Evolutionary conservation across 1,140 invertebrate species (phyloP).

Genomic region (Gonatopus flavifemur): DNA sequence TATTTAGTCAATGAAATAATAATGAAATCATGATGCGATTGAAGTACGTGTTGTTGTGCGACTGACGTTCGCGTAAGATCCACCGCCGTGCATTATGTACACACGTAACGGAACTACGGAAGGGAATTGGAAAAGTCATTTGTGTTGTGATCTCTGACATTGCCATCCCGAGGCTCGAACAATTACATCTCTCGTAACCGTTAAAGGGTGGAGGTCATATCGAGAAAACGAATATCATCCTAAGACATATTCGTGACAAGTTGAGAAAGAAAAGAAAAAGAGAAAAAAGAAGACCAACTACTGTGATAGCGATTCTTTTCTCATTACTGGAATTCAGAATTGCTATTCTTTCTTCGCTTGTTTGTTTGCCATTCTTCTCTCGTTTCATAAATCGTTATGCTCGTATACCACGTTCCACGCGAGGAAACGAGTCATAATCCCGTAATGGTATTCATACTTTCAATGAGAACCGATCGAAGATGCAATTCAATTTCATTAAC

Average conservation of each 20-base stretch:
- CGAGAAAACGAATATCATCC: background rate
- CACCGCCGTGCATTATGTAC: background rate
- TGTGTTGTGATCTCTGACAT: constrained; percentile 24
- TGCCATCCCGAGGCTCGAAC: constrained; percentile 24
- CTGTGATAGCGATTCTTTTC: too few relatives aligned
- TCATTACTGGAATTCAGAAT: too few relatives aligned
- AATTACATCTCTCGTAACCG: constrained; percentile 37
- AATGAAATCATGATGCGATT: constrained; percentile 26
- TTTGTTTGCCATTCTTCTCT: too few relatives aligned
- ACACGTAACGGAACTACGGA: constrained; percentile 16
- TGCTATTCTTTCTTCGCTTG: too few relatives aligned
- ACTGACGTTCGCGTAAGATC: too few relatives aligned
- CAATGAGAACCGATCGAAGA: too few relatives aligned
- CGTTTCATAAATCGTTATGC: too few relatives aligned
- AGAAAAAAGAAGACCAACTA: too few relatives aligned
- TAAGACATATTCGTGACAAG: background rate
- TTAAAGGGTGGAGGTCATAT: constrained; percentile 31
- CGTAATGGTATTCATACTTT: too few relatives aligned
- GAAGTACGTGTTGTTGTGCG: background rate
- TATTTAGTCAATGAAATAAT: constrained; percentile 27
- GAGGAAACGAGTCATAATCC: too few relatives aligned
- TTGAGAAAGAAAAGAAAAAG: constrained; percentile 5
- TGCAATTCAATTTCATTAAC: too few relatives aligned
- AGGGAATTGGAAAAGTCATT: constrained; percentile 28
- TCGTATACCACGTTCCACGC: too few relatives aligned